Base-by-base conservation (phyloP, 1,140 invertebrate genomes). In the Agrilus planipennis region DNA sequence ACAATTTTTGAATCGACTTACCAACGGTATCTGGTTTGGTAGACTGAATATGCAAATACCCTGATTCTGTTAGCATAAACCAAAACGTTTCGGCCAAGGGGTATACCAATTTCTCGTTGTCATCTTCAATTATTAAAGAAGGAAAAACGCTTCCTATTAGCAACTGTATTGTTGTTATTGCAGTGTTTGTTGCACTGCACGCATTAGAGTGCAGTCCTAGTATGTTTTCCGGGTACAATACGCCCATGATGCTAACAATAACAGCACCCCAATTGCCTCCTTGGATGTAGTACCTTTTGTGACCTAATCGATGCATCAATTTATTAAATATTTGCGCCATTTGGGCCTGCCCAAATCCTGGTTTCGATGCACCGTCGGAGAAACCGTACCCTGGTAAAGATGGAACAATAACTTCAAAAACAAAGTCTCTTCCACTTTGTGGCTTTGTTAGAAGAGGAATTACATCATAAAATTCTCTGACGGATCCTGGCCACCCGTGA, bases 1-100 rank as follows among this genome's bases (percentile, higher is more conserved):
- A 6, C 22, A 6, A 6, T 25, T 11, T 25, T 25, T 25, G 14
- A 37, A 7, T 25, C 11, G 18, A 17, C 18, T 20, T 65, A 83
- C 83, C 86, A 42, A 92, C 64, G n/a, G 90, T 94, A 55, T 94
- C 89, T 9, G 90, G 90, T 59, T 91, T 92, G 0, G 85, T 89
- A 3, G 84, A 70, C 62, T 93, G 89, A 19, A 49, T 6, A 52
- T 89, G 83, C 16, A 84, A 52, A 52, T 93, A 93, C 9, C 88
- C 90, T 29, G 58, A 57, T 62, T 90, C 85, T 49, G 75, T 65
- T 0, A 87, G 7, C 0, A 84, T 2, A 34, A 39, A 45, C 2
- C 34, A 31, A 5, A 72, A 69, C 1, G 69, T 43, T 10, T 72
- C 44, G 0, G 53, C 57, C 4, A 81, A 22, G 0, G 83, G 79